Percentiles rank a stretch among this genome's conserved stretches.
Conservation (phyloP, 2,113 vertebrate genomes). For the Echinops telfairi region DNA sequence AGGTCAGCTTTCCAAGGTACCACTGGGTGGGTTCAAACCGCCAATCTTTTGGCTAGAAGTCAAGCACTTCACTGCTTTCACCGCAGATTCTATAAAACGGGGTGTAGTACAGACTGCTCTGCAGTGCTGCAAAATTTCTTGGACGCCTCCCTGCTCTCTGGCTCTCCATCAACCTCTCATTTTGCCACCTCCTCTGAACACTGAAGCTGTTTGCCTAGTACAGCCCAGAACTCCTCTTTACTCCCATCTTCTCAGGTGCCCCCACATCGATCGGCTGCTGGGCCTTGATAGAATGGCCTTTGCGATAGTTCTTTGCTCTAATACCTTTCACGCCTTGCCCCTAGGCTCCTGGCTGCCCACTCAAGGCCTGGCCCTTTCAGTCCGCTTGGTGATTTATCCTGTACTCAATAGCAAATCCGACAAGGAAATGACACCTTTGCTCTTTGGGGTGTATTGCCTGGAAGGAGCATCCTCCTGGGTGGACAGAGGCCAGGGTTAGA, state of each 20-base stretch:
- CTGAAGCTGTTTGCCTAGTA: neutral
- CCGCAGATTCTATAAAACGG: neutral
- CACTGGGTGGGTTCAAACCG: neutral
- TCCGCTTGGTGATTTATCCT: neutral
- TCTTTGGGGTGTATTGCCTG: neutral
- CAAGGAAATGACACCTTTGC: neutral
- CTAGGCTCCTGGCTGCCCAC: neutral
- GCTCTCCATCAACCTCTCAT: neutral
- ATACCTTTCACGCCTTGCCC: slow-evolving; percentile 37
- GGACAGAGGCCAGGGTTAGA: neutral
- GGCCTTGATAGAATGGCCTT: neutral
- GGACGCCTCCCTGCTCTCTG: slow-evolving; percentile 13
- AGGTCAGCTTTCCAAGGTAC: neutral
- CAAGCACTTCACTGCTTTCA: neutral
- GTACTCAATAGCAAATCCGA: neutral
- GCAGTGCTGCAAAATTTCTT: neutral
- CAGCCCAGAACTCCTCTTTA: neutral
- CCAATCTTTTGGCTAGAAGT: neutral
- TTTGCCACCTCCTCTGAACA: neutral
- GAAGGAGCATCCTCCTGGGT: neutral
- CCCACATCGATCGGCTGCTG: neutral
- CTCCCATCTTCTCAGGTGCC: neutral
- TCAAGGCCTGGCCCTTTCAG: neutral
- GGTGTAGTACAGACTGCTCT: neutral
- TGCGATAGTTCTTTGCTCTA: slow-evolving; percentile 27